Base-by-base conservation (phyloP, 92 coral and sea anemone genomes). In the Virgularia gustaviana region DNA sequence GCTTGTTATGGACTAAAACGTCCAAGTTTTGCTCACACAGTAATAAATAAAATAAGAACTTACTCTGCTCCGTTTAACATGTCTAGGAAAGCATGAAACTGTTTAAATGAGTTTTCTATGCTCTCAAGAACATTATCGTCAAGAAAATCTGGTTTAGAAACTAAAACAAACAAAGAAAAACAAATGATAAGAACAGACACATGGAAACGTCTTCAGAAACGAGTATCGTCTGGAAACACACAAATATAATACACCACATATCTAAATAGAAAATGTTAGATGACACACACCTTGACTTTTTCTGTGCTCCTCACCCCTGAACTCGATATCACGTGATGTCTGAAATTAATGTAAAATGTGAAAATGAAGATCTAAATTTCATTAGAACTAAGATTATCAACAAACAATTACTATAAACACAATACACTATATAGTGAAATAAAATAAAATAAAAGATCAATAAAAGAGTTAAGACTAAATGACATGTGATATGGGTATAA, bases 61-160 rank as follows among this genome's bases (percentile, higher is more conserved):
- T 39, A 92, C 98, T 83, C 90, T 38, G 89, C 83, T 44, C 98
- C 94, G 57, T 85, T 92, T 62, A 92, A 82, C 47, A 92, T 83
- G 81, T 92, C 98, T 31, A 92, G 56, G 78, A 92, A 92, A 27
- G 85, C 83, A 23, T 92, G 95, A 66, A 92, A 92, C 70, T 92
- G 98, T 60, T 88, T 84, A 77, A 92, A 92, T 9, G 98, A 92
- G 9, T 92, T 91, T 64, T 92, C 98, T 23, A 92, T 92, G 42
- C 96, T 92, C 55, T 92, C 98, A 33, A 92, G 79, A 34, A 92
- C 96, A 9, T 89, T 90, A 65, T 92, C 98, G 56, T 92, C 98
- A 56, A 89, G 86, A n/a, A 92, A 78, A 30, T 89, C 70, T 8
- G 81, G 86, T 61, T 57, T 85, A 18, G 89, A 81, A 59, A 43